These are phyloP conservation scores for Acrocyrtus sp. DNA, from an alignment of 2,888 invertebrate genomes.

Conservation along the genomic window DNA sequence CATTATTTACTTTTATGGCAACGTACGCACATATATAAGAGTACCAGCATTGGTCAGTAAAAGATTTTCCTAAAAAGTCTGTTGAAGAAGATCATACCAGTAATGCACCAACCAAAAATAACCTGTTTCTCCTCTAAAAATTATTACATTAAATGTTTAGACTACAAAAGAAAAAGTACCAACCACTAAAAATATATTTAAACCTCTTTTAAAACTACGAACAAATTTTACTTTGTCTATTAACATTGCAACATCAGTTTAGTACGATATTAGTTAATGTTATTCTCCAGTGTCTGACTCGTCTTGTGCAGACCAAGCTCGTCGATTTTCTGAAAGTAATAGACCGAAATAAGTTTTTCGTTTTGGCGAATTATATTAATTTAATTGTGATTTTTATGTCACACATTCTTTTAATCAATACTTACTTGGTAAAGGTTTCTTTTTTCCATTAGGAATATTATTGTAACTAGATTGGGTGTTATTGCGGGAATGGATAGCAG, in stretches of 20 bases:
- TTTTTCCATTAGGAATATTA: slow-evolving; percentile 17
- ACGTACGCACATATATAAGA: too few relatives aligned
- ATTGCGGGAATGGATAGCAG: slow-evolving; percentile 5
- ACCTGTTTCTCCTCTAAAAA: not conserved
- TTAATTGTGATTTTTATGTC: too few relatives aligned
- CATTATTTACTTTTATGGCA: slow-evolving; percentile 44
- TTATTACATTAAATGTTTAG: not conserved
- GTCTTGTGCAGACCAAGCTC: slow-evolving; percentile 48
- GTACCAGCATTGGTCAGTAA: too few relatives aligned
- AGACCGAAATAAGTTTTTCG: too few relatives aligned
- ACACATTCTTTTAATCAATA: not conserved
- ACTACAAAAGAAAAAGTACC: slow-evolving; percentile 6
- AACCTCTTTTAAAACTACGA: not conserved
- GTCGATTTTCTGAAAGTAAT: slow-evolving; percentile 35
- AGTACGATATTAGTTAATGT: not conserved
- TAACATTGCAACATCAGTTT: slow-evolving; percentile 13
- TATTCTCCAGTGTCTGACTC: slow-evolving; percentile 36
- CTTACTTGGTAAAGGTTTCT: slow-evolving; percentile 36
- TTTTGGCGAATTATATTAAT: too few relatives aligned
- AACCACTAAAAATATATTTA: slow-evolving; percentile 37
- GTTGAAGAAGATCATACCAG: slow-evolving; percentile 26
- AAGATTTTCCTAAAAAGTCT: slow-evolving; percentile 31
- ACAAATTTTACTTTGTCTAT: not conserved
- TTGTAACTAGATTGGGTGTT: not conserved
- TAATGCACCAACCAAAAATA: slow-evolving; percentile 36